Evolutionary conservation across 2,888 invertebrate species (phyloP).

Genomic region (Agrilus biguttatus): DNA sequence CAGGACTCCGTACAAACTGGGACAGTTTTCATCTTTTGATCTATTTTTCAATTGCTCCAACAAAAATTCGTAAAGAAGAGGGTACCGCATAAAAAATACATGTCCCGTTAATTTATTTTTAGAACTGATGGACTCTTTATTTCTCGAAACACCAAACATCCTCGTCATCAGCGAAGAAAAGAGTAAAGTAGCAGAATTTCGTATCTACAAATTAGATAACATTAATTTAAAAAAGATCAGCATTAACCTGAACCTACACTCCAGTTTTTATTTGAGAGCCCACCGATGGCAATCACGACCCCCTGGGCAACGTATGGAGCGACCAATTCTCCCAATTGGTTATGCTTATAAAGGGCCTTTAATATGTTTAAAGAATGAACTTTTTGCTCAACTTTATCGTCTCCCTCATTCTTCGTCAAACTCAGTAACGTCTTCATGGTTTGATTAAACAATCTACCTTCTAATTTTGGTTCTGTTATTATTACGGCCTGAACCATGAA

Average conservation of each 20-base stretch:
- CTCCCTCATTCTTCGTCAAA: slow-evolving; percentile 25
- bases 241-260: slow-evolving; percentile 38
- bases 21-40: slow-evolving; percentile 32
- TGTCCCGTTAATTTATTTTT: slow-evolving; percentile 60
- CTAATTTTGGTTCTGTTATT: slow-evolving; percentile 54
- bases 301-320: slow-evolving; percentile 54
- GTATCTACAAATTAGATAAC: slow-evolving; percentile 39
- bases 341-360: slow-evolving; percentile 63
- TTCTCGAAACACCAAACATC: slow-evolving; percentile 72
- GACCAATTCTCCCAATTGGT: slow-evolving; percentile 58
- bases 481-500: slow-evolving; percentile 78
- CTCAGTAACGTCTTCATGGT: slow-evolving; percentile 42
- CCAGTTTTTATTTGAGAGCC: slow-evolving; percentile 65
- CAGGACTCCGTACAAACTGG: slow-evolving; percentile 61
- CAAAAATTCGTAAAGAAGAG: slow-evolving; percentile 45
- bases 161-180: slow-evolving; percentile 71
- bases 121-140: slow-evolving; percentile 39
- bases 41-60: slow-evolving; percentile 20
- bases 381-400: slow-evolving; percentile 34
- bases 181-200: slow-evolving; percentile 75
- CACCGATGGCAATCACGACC: slow-evolving; percentile 54
- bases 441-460: slow-evolving; percentile 38
- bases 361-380: slow-evolving; percentile 80
- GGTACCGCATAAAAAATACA: slow-evolving; percentile 64
- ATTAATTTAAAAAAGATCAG: not conserved